phyloP scores from a whole-genome alignment of 2,113 vertebrate species.

The Numenius arquata region DNA sequence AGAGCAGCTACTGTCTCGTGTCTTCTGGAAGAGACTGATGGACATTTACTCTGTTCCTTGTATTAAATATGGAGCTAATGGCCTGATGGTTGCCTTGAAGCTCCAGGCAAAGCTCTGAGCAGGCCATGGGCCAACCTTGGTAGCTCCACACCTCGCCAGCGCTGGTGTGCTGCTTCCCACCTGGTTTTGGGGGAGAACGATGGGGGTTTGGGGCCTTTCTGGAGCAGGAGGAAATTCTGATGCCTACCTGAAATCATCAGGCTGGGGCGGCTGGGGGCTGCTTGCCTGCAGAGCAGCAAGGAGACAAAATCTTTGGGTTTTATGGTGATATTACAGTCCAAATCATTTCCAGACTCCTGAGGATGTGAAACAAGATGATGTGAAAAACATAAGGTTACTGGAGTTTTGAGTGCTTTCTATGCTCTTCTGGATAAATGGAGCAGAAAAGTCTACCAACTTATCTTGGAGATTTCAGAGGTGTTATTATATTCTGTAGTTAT shows the following conservation, averaged over 20 bases:
- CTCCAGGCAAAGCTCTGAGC: neutral
- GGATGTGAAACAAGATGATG: slow-evolving; percentile 37
- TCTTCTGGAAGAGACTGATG: neutral
- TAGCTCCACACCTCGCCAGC: accelerated
- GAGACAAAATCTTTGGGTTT: neutral
- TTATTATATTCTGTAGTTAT: neutral
- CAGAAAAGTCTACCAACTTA: slow-evolving; percentile 43
- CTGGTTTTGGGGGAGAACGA: neutral
- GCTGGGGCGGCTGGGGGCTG: neutral
- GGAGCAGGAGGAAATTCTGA: neutral
- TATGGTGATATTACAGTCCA: neutral
- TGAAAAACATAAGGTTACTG: neutral
- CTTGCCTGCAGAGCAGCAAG: neutral
- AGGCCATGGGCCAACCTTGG: neutral
- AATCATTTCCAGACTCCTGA: slow-evolving; percentile 18
- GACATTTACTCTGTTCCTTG: too few relatives aligned
- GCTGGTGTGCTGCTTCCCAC: neutral
- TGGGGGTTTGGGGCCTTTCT: neutral
- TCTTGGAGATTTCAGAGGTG: neutral
- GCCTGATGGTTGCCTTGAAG: neutral
- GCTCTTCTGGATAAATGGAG: slow-evolving; percentile 24
- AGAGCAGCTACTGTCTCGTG: neutral
- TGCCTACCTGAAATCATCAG: neutral
- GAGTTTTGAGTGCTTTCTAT: neutral
- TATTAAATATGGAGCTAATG: neutral